These are phyloP conservation scores for Papilio gigon DNA, from an alignment of 2,888 invertebrate species.

Conservation along the genomic window DNA sequence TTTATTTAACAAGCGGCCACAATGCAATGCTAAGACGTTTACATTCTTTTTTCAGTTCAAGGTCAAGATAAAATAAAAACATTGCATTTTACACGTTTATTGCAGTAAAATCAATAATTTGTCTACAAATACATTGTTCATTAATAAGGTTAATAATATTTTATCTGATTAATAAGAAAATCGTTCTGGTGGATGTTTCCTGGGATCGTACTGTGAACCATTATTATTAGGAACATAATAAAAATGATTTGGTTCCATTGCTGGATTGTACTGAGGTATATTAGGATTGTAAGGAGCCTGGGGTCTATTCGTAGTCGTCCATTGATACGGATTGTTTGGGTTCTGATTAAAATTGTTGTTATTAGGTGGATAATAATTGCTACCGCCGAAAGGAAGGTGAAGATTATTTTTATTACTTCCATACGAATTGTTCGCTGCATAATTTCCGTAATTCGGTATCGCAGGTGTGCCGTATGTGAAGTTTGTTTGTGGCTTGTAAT, in stretches of 20 bases:
- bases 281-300: slow-evolving; percentile 11
- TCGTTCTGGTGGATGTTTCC: slow-evolving; percentile 51
- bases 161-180: slow-evolving; percentile 50
- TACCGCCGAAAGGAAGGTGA: background rate
- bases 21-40: background rate
- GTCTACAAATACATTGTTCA: background rate
- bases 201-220: slow-evolving; percentile 50
- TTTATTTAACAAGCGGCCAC: background rate
- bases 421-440: background rate
- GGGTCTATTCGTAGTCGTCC: background rate
- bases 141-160: slow-evolving; percentile 10
- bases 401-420: slow-evolving; percentile 11
- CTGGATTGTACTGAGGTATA: slow-evolving; percentile 39
- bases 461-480: background rate
- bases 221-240: slow-evolving; percentile 46
- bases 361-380: slow-evolving; percentile 2
- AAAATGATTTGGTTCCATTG: slow-evolving; percentile 41
- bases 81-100: background rate
- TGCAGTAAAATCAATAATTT: background rate
- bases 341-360: background rate
- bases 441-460: background rate
- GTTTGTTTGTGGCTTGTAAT: slow-evolving; percentile 5
- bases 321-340: slow-evolving; percentile 6
- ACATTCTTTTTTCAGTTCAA: background rate
- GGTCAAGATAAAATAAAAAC: background rate